Percentiles rank a stretch among this genome's conserved stretches.
phyloP scores from a whole-genome alignment of 2,113 vertebrate genomes.

The Girardinichthys multiradiatus region DNA sequence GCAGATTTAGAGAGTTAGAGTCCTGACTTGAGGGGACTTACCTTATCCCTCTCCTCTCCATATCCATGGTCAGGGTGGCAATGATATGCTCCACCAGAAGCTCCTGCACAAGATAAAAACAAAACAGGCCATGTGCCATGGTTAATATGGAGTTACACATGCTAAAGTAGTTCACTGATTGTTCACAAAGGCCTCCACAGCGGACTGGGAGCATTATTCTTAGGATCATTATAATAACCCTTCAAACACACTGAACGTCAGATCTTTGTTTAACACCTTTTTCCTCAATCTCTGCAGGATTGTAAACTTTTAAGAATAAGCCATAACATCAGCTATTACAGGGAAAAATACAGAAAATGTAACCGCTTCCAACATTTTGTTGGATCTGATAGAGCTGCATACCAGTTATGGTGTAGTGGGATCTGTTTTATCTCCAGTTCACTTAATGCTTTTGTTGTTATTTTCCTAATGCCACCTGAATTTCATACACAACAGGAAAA shows the following conservation, averaged over 20 bases:
- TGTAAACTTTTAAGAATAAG: neutral
- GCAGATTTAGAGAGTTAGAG: no score
- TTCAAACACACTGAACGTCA: neutral
- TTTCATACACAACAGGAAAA: slow-evolving; percentile 29
- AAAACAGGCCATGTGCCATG: slow-evolving; percentile 10
- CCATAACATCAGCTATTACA: slow-evolving; percentile 10
- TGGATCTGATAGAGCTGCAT: slow-evolving; percentile 16
- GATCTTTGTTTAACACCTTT: neutral
- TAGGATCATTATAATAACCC: neutral
- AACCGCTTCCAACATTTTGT: slow-evolving; percentile 3
- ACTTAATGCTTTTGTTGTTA: slow-evolving; percentile 66
- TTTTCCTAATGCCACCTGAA: slow-evolving; percentile 28
- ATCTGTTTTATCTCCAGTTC: slow-evolving; percentile 31
- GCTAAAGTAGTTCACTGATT: neutral
- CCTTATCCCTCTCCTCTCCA: slow-evolving; percentile 80
- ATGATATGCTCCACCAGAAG: slow-evolving; percentile 75
- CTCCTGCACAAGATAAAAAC: slow-evolving; percentile 64
- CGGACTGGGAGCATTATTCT: neutral
- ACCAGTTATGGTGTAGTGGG: slow-evolving; percentile 11
- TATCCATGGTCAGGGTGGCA: slow-evolving; percentile 77
- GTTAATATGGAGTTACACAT: neutral
- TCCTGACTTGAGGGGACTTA: slow-evolving; percentile 41
- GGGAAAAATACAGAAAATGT: slow-evolving; percentile 13
- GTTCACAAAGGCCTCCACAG: neutral
- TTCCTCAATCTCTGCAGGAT: neutral